phyloP scores from a whole-genome alignment of 2,113 vertebrate genomes.

The Dermatemys mawii region DNA sequence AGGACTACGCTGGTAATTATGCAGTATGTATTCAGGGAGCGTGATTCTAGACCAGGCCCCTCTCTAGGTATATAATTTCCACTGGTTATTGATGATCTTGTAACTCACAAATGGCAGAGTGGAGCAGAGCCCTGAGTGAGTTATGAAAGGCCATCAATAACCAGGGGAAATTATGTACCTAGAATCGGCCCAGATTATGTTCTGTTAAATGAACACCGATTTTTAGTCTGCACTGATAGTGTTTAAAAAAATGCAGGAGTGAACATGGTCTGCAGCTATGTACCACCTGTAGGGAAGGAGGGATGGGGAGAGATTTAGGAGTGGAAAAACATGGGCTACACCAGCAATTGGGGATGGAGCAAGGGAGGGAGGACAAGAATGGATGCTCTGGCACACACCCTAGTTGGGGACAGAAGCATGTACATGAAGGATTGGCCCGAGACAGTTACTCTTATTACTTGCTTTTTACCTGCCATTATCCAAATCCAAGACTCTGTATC shows the following conservation, averaged over 20 bases:
- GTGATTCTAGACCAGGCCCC: neutral
- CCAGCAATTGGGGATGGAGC: neutral
- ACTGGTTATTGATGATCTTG: conserved; percentile 19
- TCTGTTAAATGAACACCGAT: neutral
- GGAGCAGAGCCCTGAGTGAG: conserved; percentile 2
- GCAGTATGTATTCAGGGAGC: conserved; percentile 1
- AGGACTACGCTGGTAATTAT: neutral
- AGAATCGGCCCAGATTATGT: neutral
- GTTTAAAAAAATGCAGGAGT: neutral
- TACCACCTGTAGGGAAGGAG: neutral
- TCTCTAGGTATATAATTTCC: conserved; percentile 10
- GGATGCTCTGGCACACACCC: neutral
- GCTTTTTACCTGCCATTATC: neutral
- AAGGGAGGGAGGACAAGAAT: neutral
- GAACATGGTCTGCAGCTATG: neutral
- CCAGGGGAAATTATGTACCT: neutral
- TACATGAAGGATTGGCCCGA: neutral
- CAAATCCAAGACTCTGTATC: neutral
- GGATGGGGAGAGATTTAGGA: neutral
- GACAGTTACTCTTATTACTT: neutral
- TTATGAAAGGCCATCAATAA: conserved; percentile 39
- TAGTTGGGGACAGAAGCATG: neutral
- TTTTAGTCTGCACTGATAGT: neutral
- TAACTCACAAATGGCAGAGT: conserved; percentile 22
- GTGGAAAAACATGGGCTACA: neutral